phyloP scores from a whole-genome alignment of 2,113 vertebrate species.

The Monopterus albus region DNA sequence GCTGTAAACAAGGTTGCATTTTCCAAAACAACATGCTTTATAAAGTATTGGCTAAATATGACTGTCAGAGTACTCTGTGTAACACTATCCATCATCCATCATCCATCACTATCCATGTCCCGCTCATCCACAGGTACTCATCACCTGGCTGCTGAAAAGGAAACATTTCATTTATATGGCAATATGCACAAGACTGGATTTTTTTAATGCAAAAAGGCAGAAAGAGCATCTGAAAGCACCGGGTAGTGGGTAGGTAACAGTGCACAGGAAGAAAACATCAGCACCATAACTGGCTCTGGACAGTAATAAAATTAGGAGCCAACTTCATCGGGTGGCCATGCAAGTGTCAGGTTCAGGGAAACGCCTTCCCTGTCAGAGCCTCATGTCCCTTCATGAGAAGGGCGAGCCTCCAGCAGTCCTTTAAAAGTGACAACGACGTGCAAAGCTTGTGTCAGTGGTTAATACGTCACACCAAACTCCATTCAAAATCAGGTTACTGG shows the following conservation, averaged over 20 bases:
- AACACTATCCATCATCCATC: too few relatives aligned
- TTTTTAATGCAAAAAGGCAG: too few relatives aligned
- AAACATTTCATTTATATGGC: not conserved
- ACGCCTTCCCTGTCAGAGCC: constrained; percentile 14
- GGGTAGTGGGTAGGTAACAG: not conserved
- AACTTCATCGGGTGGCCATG: too few relatives aligned
- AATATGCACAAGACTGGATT: not conserved
- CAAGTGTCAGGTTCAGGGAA: too few relatives aligned
- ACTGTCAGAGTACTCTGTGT: not conserved
- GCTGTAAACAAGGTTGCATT: constrained; percentile 26
- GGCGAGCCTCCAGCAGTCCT: not conserved
- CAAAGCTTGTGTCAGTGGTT: not conserved
- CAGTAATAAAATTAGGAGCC: not conserved
- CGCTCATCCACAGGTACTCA: too few relatives aligned
- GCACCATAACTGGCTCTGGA: not conserved
- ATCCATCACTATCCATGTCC: too few relatives aligned
- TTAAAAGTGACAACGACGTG: not conserved
- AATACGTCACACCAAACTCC: constrained; percentile 18
- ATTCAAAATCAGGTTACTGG: not conserved
- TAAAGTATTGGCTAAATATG: not conserved
- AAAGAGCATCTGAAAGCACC: too few relatives aligned
- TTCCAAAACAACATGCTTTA: not conserved
- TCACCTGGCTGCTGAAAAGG: not conserved
- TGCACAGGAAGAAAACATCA: not conserved
- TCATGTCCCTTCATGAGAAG: not conserved